Base-by-base conservation (phyloP, 2,888 invertebrate species). In the Drosophila parthenogenetica region DNA sequence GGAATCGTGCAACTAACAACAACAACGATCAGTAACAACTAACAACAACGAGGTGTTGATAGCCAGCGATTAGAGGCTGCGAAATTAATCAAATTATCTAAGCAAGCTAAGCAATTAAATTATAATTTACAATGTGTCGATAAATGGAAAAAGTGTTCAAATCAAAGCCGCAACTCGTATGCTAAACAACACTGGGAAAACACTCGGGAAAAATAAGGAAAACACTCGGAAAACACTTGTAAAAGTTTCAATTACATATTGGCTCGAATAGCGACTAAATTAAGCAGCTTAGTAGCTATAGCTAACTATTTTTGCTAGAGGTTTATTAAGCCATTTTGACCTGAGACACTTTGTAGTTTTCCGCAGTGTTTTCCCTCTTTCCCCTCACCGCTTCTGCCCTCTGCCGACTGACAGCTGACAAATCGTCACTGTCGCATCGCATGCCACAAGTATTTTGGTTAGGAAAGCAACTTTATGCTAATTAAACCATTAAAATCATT, bases 401-500 rank as follows among this genome's bases (percentile, higher is more conserved):
- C 5, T n/a, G 5, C 17, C 17, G 29, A 42, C 25, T 89, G 89
- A 89, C 89, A 89, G 89, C 87, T 89, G 89, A 89, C 87, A 89
- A 89, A 89, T 89, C 85, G 85, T 74, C 42, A 35, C 48, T 51
- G 51, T 37, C 53, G 35, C 51, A 61, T 61, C 60, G 64, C 65
- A 74, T 76, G 76, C 76, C 71, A 68, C 76, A 67, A 66, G 54
- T 43, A 46, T 58, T 64, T 32, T 42, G 22, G 29, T 43, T 57
- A 51, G 46, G 58, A 58, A 69, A 62, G 65, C 65, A 53, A 37
- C 14, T 73, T 73, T 61, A 87, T 89, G 89, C 86, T 89, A 89
- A 89, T 89, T 86, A 84, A 89, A 89, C 69, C 87, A 80, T 88
- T 87, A 78, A 79, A 78, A 77, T 74, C 70, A 86, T 81, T 79